Evolutionary conservation across 1,140 invertebrate species (phyloP).

Genomic region (Psilanteris sp.): DNA sequence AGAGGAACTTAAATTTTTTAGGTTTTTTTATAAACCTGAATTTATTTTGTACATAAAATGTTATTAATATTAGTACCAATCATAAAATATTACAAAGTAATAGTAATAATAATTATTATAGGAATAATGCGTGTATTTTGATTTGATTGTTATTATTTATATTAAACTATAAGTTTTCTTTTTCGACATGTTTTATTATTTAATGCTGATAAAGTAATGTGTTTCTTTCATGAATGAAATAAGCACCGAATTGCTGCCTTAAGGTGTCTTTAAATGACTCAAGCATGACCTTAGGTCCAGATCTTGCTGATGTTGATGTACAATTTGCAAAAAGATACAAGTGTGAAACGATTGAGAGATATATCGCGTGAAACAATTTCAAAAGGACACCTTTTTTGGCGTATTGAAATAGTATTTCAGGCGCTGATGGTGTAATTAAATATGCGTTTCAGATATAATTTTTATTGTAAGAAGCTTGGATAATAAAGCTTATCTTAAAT

Average conservation of each 20-base stretch:
- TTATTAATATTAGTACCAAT: conserved; percentile 18
- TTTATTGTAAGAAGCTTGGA: conserved; percentile 41
- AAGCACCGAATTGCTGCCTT: conserved; percentile 50
- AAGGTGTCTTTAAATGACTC: conserved; percentile 33
- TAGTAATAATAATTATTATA: too few relatives aligned
- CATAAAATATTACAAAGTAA: conserved; percentile 30
- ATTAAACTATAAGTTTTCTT: conserved; percentile 32
- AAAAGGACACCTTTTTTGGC: conserved; percentile 14
- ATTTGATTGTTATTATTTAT: conserved; percentile 51
- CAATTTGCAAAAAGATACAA: conserved; percentile 17
- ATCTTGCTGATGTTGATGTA: conserved; percentile 24
- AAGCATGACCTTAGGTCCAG: conserved; percentile 4
- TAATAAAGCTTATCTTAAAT: conserved; percentile 46
- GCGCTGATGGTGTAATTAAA: conserved; percentile 35
- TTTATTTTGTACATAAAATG: conserved; percentile 50
- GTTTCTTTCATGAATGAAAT: conserved; percentile 26
- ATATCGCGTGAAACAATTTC: conserved; percentile 3
- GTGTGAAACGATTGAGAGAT: conserved; percentile 1
- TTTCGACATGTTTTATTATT: conserved; percentile 25
- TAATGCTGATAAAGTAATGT: conserved; percentile 20
- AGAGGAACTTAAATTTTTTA: conserved; percentile 4
- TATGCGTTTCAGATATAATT: conserved; percentile 42
- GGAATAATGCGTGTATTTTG: conserved; percentile 40
- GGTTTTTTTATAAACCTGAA: conserved; percentile 21
- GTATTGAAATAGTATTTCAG: conserved; percentile 28